Conservation (phyloP, 1,140 invertebrate genomes). For the Helicoverpa armigera region DNA sequence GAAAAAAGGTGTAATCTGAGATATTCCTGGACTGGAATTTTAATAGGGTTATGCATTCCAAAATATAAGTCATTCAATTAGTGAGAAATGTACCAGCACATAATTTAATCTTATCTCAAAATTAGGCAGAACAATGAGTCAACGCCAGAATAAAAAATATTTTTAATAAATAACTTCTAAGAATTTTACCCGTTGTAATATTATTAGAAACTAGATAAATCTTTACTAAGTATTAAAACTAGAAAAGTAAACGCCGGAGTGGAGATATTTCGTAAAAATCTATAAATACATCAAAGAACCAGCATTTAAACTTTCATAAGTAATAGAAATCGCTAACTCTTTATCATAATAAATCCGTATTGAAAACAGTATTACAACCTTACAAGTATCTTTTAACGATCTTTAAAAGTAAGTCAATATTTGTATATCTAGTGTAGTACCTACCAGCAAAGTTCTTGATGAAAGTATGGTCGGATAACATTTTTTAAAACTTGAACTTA, state of each 20-base stretch:
- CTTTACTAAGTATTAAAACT: not conserved
- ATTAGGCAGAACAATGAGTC: constrained; percentile 30
- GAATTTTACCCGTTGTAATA: constrained; percentile 31
- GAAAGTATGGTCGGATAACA: no score
- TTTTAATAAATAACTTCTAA: constrained; percentile 11
- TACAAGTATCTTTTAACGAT: not conserved
- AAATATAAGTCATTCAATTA: constrained; percentile 23
- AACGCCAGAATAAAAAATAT: constrained; percentile 31
- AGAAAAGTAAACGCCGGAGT: no score
- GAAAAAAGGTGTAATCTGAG: constrained; percentile 1
- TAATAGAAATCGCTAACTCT: no score
- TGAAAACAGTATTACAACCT: not conserved
- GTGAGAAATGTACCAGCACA: constrained; percentile 30
- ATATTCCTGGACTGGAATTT: constrained; percentile 15
- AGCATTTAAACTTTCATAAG: no score
- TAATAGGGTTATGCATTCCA: constrained; percentile 9
- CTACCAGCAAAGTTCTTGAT: no score
- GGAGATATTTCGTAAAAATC: no score
- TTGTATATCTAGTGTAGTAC: not conserved
- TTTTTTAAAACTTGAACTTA: no score
- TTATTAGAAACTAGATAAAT: not conserved
- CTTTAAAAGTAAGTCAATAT: not conserved
- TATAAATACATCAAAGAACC: no score
- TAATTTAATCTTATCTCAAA: constrained; percentile 34
- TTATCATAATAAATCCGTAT: not conserved